phyloP scores from a whole-genome alignment of 2,888 invertebrate genomes.

The Ctena decussata region DNA sequence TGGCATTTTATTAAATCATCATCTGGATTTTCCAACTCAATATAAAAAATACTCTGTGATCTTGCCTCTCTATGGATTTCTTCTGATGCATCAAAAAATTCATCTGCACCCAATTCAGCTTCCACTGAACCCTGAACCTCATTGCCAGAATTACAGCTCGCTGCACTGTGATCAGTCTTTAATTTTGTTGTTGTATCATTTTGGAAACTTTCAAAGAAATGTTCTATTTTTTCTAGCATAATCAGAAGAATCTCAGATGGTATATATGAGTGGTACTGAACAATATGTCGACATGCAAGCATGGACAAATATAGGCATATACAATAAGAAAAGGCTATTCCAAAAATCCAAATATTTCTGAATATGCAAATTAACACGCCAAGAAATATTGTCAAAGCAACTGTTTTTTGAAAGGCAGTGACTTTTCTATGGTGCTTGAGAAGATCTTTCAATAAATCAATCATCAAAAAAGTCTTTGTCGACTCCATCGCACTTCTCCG shows the following conservation, averaged over 20 bases:
- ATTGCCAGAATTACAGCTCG: background rate
- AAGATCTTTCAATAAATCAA: constrained; percentile 46
- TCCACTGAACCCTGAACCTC: background rate
- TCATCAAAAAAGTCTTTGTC: background rate
- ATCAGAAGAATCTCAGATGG: constrained; percentile 43
- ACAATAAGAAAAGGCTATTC: constrained; percentile 30
- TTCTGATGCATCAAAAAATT: constrained; percentile 18
- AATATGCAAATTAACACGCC: constrained; percentile 49
- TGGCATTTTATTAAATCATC: background rate
- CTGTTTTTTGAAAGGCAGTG: constrained; percentile 67
- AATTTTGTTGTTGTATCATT: background rate
- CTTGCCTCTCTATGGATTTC: background rate
- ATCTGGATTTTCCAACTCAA: background rate
- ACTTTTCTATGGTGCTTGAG: constrained; percentile 64
- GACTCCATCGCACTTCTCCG: background rate
- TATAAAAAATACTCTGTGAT: constrained; percentile 5
- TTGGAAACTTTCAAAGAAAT: background rate
- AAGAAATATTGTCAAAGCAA: constrained; percentile 51
- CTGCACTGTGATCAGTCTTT: background rate
- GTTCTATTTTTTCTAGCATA: constrained; percentile 12
- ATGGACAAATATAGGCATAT: constrained; percentile 30
- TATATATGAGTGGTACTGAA: constrained; percentile 6
- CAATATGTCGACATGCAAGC: constrained; percentile 21
- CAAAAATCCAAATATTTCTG: constrained; percentile 41
- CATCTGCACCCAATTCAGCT: background rate